Evolutionary conservation across 2,113 vertebrate species (phyloP).

Genomic region (Syngnathus scovelli): DNA sequence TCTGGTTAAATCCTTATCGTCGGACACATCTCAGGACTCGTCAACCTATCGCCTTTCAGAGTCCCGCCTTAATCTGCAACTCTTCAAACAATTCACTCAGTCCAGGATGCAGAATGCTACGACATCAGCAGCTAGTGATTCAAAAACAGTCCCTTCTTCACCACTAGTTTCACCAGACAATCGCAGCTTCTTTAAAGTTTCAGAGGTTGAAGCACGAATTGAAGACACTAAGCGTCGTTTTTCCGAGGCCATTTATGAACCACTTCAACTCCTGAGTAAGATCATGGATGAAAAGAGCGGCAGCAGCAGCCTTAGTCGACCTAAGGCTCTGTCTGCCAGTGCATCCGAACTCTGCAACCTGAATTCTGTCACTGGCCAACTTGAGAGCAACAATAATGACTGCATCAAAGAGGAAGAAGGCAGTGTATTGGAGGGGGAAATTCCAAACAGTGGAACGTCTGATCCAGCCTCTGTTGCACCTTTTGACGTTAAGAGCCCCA

Average conservation of each 20-base stretch:
- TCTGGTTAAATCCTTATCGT: conserved; percentile 92
- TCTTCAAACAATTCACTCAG: conserved; percentile 95
- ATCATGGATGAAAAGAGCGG: conserved; percentile 93
- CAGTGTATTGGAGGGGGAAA: conserved; percentile 75
- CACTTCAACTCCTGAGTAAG: conserved; percentile 91
- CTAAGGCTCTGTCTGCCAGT: conserved; percentile 89
- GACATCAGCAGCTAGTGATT: conserved; percentile 68
- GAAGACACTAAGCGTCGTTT: conserved; percentile 95
- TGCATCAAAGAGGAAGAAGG: conserved; percentile 94
- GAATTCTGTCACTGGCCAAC: conserved; percentile 75
- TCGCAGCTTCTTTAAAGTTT: conserved; percentile 92
- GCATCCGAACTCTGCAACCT: conserved; percentile 86
- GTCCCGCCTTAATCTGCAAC: conserved; percentile 87
- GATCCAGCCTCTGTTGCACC: conserved; percentile 30
- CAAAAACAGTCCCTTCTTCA: conserved; percentile 91
- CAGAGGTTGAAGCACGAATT: conserved; percentile 91
- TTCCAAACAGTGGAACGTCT: conserved; percentile 45
- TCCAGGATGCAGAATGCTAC: conserved; percentile 68
- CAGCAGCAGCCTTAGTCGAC: conserved; percentile 73
- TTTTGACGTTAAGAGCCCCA: conserved; percentile 51
- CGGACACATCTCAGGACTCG: conserved; percentile 81
- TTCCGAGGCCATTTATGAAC: conserved; percentile 92
- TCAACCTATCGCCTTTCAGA: conserved; percentile 75
- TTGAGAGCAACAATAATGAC: conserved; percentile 91
- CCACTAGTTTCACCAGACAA: conserved; percentile 85